Evolutionary conservation across 2,797 vertebrate genomes (phyloP).

Genomic region (Eupleurogrammus muticus): DNA sequence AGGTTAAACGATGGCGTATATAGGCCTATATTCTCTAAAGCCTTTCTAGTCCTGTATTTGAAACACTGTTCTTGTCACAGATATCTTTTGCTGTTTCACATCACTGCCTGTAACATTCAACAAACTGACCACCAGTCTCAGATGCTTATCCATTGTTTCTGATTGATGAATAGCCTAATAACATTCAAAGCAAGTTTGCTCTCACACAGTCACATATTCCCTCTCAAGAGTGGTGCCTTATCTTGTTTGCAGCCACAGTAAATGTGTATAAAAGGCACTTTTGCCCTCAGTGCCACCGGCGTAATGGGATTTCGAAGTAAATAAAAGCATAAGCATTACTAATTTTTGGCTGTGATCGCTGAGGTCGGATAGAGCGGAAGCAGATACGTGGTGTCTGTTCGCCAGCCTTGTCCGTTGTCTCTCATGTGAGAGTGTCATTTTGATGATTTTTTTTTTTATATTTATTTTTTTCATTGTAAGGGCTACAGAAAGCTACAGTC

Average conservation of each 20-base stretch:
- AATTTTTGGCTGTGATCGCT: slow-evolving; percentile 60
- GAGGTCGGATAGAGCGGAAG: slow-evolving; percentile 61
- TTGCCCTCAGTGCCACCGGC: slow-evolving; percentile 62
- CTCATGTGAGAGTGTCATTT: slow-evolving; percentile 19
- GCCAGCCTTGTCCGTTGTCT: slow-evolving; percentile 23
- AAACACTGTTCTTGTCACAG: neutral
- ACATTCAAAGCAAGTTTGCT: slow-evolving; percentile 69
- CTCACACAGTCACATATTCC: slow-evolving; percentile 65
- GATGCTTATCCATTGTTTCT: slow-evolving; percentile 48
- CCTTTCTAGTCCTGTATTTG: neutral
- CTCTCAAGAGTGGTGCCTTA: slow-evolving; percentile 75
- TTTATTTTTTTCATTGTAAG: neutral
- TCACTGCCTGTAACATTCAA: slow-evolving; percentile 44
- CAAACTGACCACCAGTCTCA: slow-evolving; percentile 49
- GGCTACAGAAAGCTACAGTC: slow-evolving; percentile 9
- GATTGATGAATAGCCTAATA: slow-evolving; percentile 74
- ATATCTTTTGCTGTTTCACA: slow-evolving; percentile 43
- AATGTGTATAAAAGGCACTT: slow-evolving; percentile 80
- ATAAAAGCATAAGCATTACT: slow-evolving; percentile 76
- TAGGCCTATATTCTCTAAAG: neutral
- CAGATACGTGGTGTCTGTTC: slow-evolving; percentile 56
- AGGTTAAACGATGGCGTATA: neutral
- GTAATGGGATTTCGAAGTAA: slow-evolving; percentile 77
- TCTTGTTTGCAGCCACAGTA: slow-evolving; percentile 75
- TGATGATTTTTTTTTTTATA: neutral